Evolutionary conservation across 2,888 invertebrate species (phyloP).

Genomic region (Choreutis nemorana): DNA sequence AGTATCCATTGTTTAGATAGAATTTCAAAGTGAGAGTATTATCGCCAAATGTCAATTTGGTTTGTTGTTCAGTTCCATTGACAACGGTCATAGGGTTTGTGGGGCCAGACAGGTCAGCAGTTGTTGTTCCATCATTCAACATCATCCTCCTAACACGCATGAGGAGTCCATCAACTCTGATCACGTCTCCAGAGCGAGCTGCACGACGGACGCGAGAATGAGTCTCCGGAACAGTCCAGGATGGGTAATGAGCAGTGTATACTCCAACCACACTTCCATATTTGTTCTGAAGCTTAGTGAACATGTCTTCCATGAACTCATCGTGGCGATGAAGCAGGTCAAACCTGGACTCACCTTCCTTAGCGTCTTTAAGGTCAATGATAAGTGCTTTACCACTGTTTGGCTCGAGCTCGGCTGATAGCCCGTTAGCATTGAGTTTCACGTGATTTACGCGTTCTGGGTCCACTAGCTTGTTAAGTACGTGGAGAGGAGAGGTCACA

Average conservation of each 20-base stretch:
- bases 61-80: constrained; percentile 17
- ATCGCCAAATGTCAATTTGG: constrained; percentile 23
- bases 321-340: constrained; percentile 69
- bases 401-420: constrained; percentile 35
- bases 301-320: constrained; percentile 62
- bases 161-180: constrained; percentile 23
- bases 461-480: constrained; percentile 57
- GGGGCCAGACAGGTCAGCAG: constrained; percentile 4
- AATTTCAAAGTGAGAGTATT: constrained; percentile 32
- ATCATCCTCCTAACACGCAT: constrained; percentile 21
- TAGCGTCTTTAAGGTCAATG: constrained; percentile 66
- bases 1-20: constrained; percentile 31
- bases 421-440: constrained; percentile 38
- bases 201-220: constrained; percentile 37
- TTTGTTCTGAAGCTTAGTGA: constrained; percentile 46
- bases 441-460: constrained; percentile 37
- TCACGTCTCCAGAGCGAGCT: constrained; percentile 15
- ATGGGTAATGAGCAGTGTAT: constrained; percentile 66
- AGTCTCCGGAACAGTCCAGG: constrained; percentile 36
- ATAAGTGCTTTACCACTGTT: constrained; percentile 58
- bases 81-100: constrained; percentile 12
- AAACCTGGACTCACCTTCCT: constrained; percentile 58
- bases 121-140: constrained; percentile 7
- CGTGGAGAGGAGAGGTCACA: constrained; percentile 67
- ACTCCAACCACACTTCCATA: constrained; percentile 58